Evolutionary conservation across 2,888 invertebrate genomes (phyloP), one percentile per base, ranked within the genome.

Genomic region (Leptopterna dolabrata): DNA sequence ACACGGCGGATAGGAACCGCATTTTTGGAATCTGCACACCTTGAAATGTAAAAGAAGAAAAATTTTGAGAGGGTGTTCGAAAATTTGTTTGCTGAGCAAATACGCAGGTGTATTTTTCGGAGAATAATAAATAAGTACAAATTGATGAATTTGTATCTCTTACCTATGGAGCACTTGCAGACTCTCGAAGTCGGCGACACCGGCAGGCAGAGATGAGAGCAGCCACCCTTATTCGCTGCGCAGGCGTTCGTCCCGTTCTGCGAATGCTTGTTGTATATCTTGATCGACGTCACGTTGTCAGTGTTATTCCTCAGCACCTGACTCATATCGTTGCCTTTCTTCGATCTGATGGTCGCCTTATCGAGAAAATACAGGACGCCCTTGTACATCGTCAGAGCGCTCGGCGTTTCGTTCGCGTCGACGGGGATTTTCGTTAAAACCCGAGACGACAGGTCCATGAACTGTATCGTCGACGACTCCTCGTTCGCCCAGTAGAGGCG

Each of bases 111-210:
- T n/a, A n/a, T n/a, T n/a, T n/a, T n/a, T n/a, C n/a, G n/a, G n/a
- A n/a, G n/a, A n/a, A n/a, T n/a, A n/a, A n/a, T n/a, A n/a, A n/a
- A n/a, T n/a, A n/a, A n/a, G n/a, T n/a, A n/a, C n/a, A n/a, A n/a
- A n/a, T n/a, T n/a, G n/a, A n/a, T n/a, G n/a, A n/a, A 4, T 36
- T 36, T 36, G 36, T 4, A 76, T 3, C 2, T 9, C 76, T 94
- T 96, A 0, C 97, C 97, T 81, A 95, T 93, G 11, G 97, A 95
- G 92, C 97, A 97, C 90, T 93, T 94, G 91, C 97, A 97, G 24
- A 93, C 93, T 90, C 93, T 93, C 83, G 92, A 92, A 0, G 91
- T 92, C 16, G 91, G 90, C 0, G 94, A 93, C 27, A 93, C 93
- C 4, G 96, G 95, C 90, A 97, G 91, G 91, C 97, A 97, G 6